phyloP scores from a whole-genome alignment of 2,113 vertebrate species.

The Thryonomys swinderianus region DNA sequence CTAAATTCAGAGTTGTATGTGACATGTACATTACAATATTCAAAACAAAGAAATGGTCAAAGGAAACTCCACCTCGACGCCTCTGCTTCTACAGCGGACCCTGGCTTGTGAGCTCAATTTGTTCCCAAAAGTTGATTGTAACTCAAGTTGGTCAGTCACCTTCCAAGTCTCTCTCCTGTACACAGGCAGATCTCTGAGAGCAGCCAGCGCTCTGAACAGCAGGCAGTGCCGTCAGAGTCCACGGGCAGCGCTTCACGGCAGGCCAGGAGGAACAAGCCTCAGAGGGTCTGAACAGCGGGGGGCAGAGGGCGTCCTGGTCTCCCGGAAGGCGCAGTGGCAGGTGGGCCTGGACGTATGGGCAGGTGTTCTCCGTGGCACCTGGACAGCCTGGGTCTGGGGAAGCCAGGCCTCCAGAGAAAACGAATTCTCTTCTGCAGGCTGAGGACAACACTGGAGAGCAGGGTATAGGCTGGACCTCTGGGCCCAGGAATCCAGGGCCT shows the following conservation, averaged over 20 bases:
- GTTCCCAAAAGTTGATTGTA: no score
- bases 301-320: neutral
- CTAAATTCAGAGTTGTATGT: neutral
- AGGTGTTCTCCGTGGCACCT: no score
- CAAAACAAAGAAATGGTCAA: neutral
- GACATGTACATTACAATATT: neutral
- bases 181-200: no score
- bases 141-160: no score
- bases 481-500: neutral
- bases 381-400: accelerated
- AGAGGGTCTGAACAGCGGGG: neutral
- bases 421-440: neutral
- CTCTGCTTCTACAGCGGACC: no score
- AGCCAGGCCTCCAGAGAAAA: neutral
- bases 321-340: neutral
- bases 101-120: no score
- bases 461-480: neutral
- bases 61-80: neutral
- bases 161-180: no score
- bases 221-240: accelerated
- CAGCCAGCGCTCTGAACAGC: neutral
- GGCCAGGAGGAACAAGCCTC: neutral
- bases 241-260: no score
- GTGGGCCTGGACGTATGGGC: neutral
- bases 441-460: neutral